Conservation (phyloP, 2,797 vertebrate genomes). For the Periophthalmus magnuspinnatus region DNA sequence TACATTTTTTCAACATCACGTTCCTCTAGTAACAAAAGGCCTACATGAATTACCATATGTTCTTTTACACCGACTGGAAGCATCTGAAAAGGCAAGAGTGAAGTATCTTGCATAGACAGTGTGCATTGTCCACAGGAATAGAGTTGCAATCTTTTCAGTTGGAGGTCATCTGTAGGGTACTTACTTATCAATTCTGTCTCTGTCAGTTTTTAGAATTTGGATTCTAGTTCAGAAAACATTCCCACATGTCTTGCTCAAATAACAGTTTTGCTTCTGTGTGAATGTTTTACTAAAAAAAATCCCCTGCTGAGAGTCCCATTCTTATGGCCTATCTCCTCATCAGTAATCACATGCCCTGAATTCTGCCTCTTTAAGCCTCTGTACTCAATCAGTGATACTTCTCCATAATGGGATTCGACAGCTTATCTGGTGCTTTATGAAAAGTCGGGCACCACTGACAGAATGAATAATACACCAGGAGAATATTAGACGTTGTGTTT, state of each 20-base stretch:
- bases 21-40: neutral
- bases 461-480: constrained; percentile 51
- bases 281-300: constrained; percentile 25
- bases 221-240: neutral
- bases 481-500: constrained; percentile 46
- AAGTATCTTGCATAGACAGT: neutral
- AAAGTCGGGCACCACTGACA: constrained; percentile 41
- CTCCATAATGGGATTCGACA: constrained; percentile 59
- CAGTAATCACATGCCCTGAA: constrained; percentile 48
- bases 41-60: too few species aligned
- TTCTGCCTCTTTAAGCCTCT: constrained; percentile 44
- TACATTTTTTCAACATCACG: neutral
- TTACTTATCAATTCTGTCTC: too few species aligned
- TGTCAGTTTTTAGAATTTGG: neutral
- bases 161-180: too few species aligned
- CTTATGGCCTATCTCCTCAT: constrained; percentile 41
- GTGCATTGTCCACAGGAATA: too few species aligned
- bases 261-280: constrained; percentile 22
- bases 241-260: constrained; percentile 26
- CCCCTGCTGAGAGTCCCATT: constrained; percentile 34
- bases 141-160: too few species aligned
- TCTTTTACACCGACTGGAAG: too few species aligned
- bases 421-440: constrained; percentile 57
- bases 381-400: constrained; percentile 43
- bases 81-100: neutral